Evolutionary conservation across 2,113 vertebrate species (phyloP), one percentile per base, ranked within the genome.

Genomic region (Leiothrix lutea): DNA sequence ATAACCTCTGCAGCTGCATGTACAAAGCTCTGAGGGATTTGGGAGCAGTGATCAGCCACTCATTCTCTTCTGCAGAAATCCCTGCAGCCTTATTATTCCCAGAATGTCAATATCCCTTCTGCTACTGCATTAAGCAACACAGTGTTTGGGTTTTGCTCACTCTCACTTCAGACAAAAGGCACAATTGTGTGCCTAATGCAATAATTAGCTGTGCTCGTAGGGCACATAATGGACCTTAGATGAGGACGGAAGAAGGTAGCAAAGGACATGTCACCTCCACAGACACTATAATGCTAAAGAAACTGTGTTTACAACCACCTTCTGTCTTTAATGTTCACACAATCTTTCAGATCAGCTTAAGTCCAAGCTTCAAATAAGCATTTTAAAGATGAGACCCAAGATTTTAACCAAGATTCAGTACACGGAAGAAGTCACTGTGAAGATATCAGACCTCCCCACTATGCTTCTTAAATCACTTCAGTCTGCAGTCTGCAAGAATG

Each of bases 11-110:
- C 74, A 90, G 88, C 81, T 95, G 85, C 58, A 69, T 40, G 47
- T 50, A 66, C 47, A 66, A 81, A 87, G 42, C 84, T 87, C 38
- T 9, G 45, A 57, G 62, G 74, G 45, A 89, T 95, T 77, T 90
- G 45, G 29, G 54, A 90, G 58, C 42, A 77, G 54, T 8, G 24
- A 92, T 89, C 70, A 87, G 73, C 62, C 70, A 47, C 70, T 83
- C 70, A 18, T 74, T 64, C 91, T 90, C 66, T 85, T 54, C 81
- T 66, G 35, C 79, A 91, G 47, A 94, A 95, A 95, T 87, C 93
- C 74, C 92, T 70, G 35, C 51, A 66, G 82, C 69, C 66, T 80
- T 84, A 40, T 40, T 2, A 0, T 92, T 88, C 60, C 31, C 64
- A n/a, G 67, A 92, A 94, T 58, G 38, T 56, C 74, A 80, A 51